phyloP scores from a whole-genome alignment of 2,113 vertebrate genomes.

The Pimephales promelas region DNA sequence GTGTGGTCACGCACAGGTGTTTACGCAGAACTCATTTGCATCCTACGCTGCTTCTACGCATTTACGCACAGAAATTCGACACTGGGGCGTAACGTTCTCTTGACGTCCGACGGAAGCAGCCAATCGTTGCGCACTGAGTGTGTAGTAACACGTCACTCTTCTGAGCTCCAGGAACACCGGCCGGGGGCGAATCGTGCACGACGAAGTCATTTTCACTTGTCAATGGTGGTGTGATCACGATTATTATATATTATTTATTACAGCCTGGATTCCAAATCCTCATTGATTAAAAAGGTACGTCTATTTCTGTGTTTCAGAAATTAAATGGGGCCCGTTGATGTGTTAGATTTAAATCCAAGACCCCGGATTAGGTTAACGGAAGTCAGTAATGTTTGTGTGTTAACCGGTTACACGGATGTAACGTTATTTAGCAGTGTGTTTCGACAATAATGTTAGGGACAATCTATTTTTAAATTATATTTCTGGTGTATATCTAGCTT shows the following conservation, averaged over 20 bases:
- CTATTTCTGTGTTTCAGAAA: background rate
- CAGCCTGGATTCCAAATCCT: conserved; percentile 20
- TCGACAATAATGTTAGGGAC: background rate
- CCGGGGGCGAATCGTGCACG: conserved; percentile 36
- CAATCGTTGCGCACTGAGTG: conserved; percentile 61
- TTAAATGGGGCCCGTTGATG: background rate
- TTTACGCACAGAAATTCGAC: conserved; percentile 10
- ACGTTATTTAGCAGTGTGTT: background rate
- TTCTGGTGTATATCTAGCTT: background rate
- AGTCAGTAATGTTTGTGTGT: background rate
- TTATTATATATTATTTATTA: conserved; percentile 16
- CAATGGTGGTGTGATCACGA: conserved; percentile 59
- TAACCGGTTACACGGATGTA: background rate
- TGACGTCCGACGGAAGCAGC: conserved; percentile 51
- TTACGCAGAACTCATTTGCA: background rate
- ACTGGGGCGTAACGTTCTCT: background rate
- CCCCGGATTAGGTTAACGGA: conserved; percentile 15
- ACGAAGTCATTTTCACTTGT: conserved; percentile 38
- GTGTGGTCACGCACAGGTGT: background rate
- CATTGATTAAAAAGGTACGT: conserved; percentile 65
- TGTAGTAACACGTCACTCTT: conserved; percentile 76
- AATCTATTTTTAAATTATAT: background rate
- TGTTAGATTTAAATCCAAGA: background rate
- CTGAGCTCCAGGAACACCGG: conserved; percentile 63
- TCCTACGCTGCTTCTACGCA: background rate